phyloP scores from a whole-genome alignment of 2,113 vertebrate genomes.

The Entelurus aequoreus region DNA sequence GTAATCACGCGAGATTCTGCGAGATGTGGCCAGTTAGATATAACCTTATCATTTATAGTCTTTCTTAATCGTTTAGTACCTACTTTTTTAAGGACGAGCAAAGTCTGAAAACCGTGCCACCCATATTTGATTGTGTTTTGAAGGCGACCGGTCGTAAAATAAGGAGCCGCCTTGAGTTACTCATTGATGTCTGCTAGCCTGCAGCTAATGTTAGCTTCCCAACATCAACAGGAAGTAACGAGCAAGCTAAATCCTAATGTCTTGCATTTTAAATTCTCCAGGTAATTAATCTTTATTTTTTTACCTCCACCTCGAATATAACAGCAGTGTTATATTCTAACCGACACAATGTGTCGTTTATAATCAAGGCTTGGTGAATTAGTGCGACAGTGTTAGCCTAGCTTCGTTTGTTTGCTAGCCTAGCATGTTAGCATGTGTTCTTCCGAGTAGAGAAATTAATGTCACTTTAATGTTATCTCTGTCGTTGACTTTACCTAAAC shows the following conservation, averaged over 20 bases:
- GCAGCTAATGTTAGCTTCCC: constrained; percentile 45
- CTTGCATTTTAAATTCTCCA: constrained; percentile 53
- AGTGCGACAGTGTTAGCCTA: constrained; percentile 1
- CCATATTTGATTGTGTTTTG: not conserved
- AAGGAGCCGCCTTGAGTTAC: not conserved
- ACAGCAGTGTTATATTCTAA: not conserved
- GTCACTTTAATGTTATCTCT: no score
- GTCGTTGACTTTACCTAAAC: not conserved
- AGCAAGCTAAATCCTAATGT: constrained; percentile 30
- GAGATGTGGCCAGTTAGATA: not conserved
- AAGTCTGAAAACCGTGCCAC: not conserved
- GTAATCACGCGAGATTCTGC: not conserved
- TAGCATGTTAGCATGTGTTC: constrained; percentile 10
- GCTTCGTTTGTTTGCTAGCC: not conserved
- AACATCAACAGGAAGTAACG: constrained; percentile 61
- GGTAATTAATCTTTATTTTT: constrained; percentile 29
- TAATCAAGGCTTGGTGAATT: not conserved
- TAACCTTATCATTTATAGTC: not conserved
- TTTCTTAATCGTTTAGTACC: no score
- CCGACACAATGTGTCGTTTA: not conserved
- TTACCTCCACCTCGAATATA: not conserved
- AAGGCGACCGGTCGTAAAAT: not conserved
- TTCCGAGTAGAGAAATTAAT: no score
- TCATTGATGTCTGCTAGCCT: constrained; percentile 24
- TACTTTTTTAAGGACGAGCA: not conserved